Conservation (phyloP, 2,113 vertebrate genomes). For the Chloropsis hardwickii region DNA sequence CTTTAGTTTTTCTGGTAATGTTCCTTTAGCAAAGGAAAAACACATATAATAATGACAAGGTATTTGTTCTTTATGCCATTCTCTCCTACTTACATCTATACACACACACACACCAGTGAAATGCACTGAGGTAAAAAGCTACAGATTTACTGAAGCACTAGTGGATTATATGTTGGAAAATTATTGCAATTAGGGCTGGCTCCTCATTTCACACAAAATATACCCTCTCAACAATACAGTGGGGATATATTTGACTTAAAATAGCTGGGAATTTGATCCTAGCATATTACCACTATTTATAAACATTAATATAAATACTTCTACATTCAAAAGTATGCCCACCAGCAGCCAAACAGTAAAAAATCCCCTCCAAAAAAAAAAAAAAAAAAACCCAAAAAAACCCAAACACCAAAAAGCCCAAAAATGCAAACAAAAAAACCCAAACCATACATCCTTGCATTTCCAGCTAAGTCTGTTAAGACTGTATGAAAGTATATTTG, state of each 20-base stretch:
- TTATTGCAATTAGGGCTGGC: background rate
- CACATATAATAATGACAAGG: background rate
- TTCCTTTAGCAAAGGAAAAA: background rate
- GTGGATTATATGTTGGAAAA: background rate
- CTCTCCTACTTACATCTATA: background rate
- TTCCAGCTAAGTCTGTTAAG: background rate
- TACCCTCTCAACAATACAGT: background rate
- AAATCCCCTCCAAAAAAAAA: background rate
- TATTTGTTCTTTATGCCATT: background rate
- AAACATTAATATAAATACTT: background rate
- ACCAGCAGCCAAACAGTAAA: background rate
- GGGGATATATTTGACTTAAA: background rate
- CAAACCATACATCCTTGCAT: background rate
- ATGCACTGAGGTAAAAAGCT: background rate
- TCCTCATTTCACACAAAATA: background rate
- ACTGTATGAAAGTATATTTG: background rate
- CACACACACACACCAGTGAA: background rate
- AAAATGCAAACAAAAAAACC: background rate
- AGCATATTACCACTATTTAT: background rate
- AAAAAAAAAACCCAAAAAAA: background rate
- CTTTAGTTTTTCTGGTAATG: background rate
- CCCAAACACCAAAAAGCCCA: background rate
- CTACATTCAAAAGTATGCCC: background rate
- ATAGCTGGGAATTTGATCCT: background rate
- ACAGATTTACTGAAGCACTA: background rate